A percentile compares a stretch with the other conserved stretches of the same genome.
These are phyloP conservation scores for Nomada fucata DNA, from an alignment of 2,888 invertebrate species.

Conservation along the genomic window DNA sequence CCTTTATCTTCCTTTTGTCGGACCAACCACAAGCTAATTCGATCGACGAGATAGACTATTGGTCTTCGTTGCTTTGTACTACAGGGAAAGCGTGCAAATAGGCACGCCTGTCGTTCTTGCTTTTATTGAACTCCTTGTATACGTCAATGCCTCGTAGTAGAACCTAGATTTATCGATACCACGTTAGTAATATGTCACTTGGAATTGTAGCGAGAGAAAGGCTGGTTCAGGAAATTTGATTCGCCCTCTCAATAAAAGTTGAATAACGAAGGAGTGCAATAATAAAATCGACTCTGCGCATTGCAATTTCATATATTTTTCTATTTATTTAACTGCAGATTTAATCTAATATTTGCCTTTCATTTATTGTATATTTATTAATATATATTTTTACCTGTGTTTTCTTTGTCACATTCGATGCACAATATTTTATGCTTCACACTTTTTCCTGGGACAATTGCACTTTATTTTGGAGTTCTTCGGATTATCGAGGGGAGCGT, in stretches of 20 bases:
- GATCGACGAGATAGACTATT: slow-evolving; percentile 29
- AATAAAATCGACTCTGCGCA: too few relatives aligned
- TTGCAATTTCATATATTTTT: too few relatives aligned
- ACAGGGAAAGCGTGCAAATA: slow-evolving; percentile 49
- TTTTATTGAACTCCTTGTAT: slow-evolving; percentile 53
- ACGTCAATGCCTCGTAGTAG: slow-evolving; percentile 28
- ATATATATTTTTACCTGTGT: too few relatives aligned
- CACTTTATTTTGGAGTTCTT: too few relatives aligned
- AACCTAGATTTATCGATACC: slow-evolving; percentile 48
- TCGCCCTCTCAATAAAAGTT: too few relatives aligned
- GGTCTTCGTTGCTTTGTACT: slow-evolving; percentile 35
- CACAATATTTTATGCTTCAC: not conserved
- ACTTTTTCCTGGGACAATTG: not conserved
- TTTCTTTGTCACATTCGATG: too few relatives aligned
- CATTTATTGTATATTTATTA: too few relatives aligned
- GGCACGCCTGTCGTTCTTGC: slow-evolving; percentile 40
- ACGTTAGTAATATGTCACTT: slow-evolving; percentile 29
- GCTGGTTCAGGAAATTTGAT: slow-evolving; percentile 17
- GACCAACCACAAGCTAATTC: slow-evolving; percentile 36
- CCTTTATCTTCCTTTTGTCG: slow-evolving; percentile 24
- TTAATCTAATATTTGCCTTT: too few relatives aligned
- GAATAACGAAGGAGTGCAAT: too few relatives aligned
- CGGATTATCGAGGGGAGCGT: not conserved
- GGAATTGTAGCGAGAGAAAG: slow-evolving; percentile 27
- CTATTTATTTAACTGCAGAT: too few relatives aligned